Evolutionary conservation across 2,113 vertebrate genomes (phyloP).

Genomic region (Chroicocephalus ridibundus): DNA sequence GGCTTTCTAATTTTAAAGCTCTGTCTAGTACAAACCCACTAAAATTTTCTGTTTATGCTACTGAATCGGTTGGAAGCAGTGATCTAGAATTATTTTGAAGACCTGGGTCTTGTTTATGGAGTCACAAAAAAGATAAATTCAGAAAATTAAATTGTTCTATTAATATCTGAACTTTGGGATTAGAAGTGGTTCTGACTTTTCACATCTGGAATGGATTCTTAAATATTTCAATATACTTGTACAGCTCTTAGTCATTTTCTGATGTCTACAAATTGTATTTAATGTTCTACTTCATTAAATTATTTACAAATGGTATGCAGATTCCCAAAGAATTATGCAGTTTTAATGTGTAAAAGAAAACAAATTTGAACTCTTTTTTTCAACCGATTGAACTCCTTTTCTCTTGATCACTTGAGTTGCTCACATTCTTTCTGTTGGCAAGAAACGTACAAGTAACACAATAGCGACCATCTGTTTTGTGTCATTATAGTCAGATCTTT

Average conservation of each 20-base stretch:
- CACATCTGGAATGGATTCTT: neutral
- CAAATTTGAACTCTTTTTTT: neutral
- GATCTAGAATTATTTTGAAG: neutral
- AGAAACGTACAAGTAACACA: neutral
- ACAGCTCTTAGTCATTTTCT: neutral
- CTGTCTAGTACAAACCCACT: neutral
- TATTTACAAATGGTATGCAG: neutral
- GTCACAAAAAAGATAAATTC: neutral
- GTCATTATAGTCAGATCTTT: neutral
- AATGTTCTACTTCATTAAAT: neutral
- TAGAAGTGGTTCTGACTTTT: neutral
- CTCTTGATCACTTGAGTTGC: neutral
- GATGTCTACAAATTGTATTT: neutral
- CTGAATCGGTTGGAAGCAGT: neutral
- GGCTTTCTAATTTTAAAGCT: slow-evolving; percentile 37
- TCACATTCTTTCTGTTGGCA: neutral
- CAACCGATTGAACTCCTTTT: neutral
- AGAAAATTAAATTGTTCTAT: neutral
- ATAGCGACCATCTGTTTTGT: neutral
- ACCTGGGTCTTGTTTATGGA: neutral
- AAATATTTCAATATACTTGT: neutral
- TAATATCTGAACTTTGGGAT: neutral
- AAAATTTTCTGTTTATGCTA: neutral
- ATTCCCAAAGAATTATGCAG: neutral
- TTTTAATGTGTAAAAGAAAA: neutral